Base-by-base conservation (phyloP, 2,797 vertebrate species). In the Silurus lanzhouensis region DNA sequence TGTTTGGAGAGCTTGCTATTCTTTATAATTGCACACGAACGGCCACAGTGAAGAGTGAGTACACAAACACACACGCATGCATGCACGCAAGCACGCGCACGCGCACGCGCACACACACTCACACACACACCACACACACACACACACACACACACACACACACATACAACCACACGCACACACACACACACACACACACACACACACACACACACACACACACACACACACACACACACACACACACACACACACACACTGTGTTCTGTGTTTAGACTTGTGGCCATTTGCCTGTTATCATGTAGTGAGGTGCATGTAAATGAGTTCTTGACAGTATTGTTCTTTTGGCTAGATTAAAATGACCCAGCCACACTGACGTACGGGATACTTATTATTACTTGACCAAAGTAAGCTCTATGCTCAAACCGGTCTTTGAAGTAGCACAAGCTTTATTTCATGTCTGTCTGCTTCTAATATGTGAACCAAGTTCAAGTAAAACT, bases 1-100 rank as follows among this genome's bases (percentile, higher is more conserved):
- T 99, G 78, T 99, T 99, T 31, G 98, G 98, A 89, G 98, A 99
- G 91, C 91, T 99, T 72, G 98, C 98, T 79, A 99, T 99, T 91
- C 97, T 99, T 88, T 99, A 99, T 95, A 99, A 99, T 90, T 99
- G 98, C 90, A 99, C 98, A 81, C 95, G 98, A 82, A 99, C 98
- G 0, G 98, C 98, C 9, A 99, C 98, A 82, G 98, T 99, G 93
- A 99, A 98, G 93, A 98, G 98, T 99, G 95, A 98, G 97, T 89
- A 82, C 55, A 66, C 19, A 55, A n/a, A 77, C 46, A 63, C 66
- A 71, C 75, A 77, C 86, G 44, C n/a, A 20, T 63, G 72, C 88
- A 89, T 89, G 84, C 86, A 89, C 80, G 13, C 82, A 60, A 17
- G 12, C 57, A 77, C 57, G n/a, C n/a, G n/a, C n/a, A n/a, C n/a